phyloP scores from a whole-genome alignment of 2,888 invertebrate species.

The Trimorus sp. region DNA sequence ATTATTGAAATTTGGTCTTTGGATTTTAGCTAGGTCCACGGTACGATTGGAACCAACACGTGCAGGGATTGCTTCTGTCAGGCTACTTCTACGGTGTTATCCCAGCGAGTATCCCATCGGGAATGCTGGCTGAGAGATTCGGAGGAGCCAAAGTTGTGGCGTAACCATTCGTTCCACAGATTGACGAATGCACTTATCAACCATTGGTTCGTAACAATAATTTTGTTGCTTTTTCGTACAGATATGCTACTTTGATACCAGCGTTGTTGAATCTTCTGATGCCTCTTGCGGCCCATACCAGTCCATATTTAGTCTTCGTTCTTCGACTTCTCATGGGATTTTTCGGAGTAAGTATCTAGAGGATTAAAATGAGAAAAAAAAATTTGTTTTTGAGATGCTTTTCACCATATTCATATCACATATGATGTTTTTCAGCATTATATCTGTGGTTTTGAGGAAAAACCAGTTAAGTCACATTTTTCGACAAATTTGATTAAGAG shows the following conservation, averaged over 20 bases:
- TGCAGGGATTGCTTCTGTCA: constrained; percentile 75
- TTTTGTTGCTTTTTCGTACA: constrained; percentile 50
- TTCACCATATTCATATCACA: neutral
- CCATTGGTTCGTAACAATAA: too few species aligned
- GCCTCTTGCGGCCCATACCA: constrained; percentile 75
- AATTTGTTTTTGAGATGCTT: constrained; percentile 8
- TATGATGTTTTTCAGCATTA: constrained; percentile 10
- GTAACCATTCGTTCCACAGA: constrained; percentile 70
- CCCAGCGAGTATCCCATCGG: constrained; percentile 77
- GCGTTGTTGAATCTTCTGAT: constrained; percentile 78
- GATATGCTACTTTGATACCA: constrained; percentile 79
- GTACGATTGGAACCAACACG: constrained; percentile 76
- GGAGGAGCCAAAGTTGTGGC: constrained; percentile 79
- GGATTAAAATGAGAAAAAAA: too few species aligned
- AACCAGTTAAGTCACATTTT: too few species aligned
- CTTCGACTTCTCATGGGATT: constrained; percentile 79
- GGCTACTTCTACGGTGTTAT: constrained; percentile 78
- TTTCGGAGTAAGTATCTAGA: constrained; percentile 79
- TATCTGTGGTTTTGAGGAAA: too few species aligned
- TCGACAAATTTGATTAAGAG: too few species aligned
- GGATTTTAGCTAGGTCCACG: constrained; percentile 77
- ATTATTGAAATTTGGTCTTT: too few species aligned
- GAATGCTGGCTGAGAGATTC: constrained; percentile 78
- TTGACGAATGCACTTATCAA: neutral
- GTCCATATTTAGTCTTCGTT: constrained; percentile 74